Base-by-base conservation (phyloP, 2,113 vertebrate species). In the Himantopus leucocephalus region DNA sequence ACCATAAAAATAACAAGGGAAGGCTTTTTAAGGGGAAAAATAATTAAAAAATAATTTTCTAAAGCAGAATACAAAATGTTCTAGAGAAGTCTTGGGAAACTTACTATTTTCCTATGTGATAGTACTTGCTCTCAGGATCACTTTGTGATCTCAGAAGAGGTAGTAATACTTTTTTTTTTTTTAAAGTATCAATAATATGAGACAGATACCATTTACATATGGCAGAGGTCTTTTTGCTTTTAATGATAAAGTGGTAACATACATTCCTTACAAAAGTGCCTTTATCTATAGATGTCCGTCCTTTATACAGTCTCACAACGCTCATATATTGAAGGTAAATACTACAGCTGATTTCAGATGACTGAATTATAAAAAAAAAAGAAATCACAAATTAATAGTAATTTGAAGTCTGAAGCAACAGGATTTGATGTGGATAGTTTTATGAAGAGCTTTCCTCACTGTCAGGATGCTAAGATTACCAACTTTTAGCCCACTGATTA, bases 401-500 rank as follows among this genome's bases (percentile, higher is more conserved):
- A 30, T 71, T 88, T 32, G 39, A 53, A 91, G 20, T 68, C 50
- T 93, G 48, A 95, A 92, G 30, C 27, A 90, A 32, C 17, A 89
- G n/a, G 68, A 52, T 95, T 94, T 94, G 47, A 62, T 94, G 87
- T 85, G 30, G 24, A 72, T 34, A 26, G 62, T 68, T 79, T 76
- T 68, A 41, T 20, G 3, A 90, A 95, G 88, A 73, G 37, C 21
- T 71, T 88, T 91, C 35, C 48, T 85, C 66, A 60, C 70, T 82
- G 72, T 88, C 79, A 91, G 67, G 45, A 79, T 78, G 48, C 92
- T 92, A 78, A 91, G 68, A 80, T 94, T 79, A 91, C 72, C 30
- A 85, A 43, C 78, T 95, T 96, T 81, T 89, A 95, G 74, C 48
- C 72, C 3, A 7, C 62, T 75, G 70, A 78, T 95, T 95, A 76